Percentiles rank a stretch among this genome's conserved stretches.
Conservation (phyloP, 2,113 vertebrate species). For the Oryzias woworae region DNA sequence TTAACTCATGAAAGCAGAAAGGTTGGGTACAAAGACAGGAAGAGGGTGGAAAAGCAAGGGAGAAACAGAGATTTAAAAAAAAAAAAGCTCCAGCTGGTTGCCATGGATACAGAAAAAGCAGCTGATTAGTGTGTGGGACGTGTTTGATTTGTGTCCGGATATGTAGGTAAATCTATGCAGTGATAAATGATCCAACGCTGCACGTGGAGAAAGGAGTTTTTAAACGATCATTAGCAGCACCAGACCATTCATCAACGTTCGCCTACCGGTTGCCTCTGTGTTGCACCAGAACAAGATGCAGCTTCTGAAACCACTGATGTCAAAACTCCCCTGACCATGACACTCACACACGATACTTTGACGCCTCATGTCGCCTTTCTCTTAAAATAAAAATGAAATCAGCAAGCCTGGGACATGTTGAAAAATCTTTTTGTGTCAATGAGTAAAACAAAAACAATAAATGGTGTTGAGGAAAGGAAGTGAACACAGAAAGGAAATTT, state of each 20-base stretch:
- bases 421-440: background rate
- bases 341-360: slow-evolving; percentile 12
- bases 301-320: slow-evolving; percentile 34
- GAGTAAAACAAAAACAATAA: too few relatives aligned
- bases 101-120: slow-evolving; percentile 50
- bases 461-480: too few relatives aligned
- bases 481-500: too few relatives aligned
- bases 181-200: slow-evolving; percentile 52
- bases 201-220: slow-evolving; percentile 50
- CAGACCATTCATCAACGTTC: slow-evolving; percentile 58
- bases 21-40: slow-evolving; percentile 13
- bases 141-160: slow-evolving; percentile 32
- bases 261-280: slow-evolving; percentile 53
- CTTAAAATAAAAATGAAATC: slow-evolving; percentile 23
- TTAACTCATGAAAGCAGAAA: slow-evolving; percentile 54
- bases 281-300: slow-evolving; percentile 66
- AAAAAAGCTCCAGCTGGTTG: slow-evolving; percentile 33
- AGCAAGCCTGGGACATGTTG: slow-evolving; percentile 14
- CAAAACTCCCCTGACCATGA: slow-evolving; percentile 37
- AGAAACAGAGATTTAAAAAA: slow-evolving; percentile 7
- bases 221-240: slow-evolving; percentile 58
- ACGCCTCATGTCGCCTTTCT: slow-evolving; percentile 11
- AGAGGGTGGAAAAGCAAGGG: slow-evolving; percentile 12
- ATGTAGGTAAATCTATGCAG: slow-evolving; percentile 39
- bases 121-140: slow-evolving; percentile 51